Base-by-base conservation (phyloP, 2,888 invertebrate genomes). In the Chouioia cunea region DNA sequence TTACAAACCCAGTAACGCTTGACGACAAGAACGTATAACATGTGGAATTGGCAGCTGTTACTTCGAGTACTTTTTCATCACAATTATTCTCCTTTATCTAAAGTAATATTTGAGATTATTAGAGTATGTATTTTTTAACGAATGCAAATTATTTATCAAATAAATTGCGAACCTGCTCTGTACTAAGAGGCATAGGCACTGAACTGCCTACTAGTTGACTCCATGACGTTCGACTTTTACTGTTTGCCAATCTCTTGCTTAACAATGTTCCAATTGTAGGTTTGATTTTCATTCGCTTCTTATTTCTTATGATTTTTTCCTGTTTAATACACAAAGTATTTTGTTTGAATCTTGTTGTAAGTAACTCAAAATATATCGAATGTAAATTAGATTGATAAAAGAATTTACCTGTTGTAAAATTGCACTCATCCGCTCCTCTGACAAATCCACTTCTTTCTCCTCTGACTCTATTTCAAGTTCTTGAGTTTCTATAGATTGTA, bases 11-110 rank as follows among this genome's bases (percentile, higher is more conserved):
- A 47, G 76, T 14, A 56, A 76, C 70, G 57, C 75, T 66, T 8
- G 73, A 64, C 4, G 70, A 65, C 15, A 75, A 77, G 75, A 87
- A 87, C 68, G 77, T 79, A 72, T 86, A 87, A 14, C 77, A 73
- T 18, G 52, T 71, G 12, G 87, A 86, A 75, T 84, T 86, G 16
- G 77, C 73, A 47, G 86, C 77, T 44, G 81, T 81, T 36, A 87
- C 74, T 23, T 78, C 71, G n/a, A 83, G 70, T 23, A 86, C 78
- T 56, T 80, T 77, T 15, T 76, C 75, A 53, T 77, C 80, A 10
- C 80, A 59, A 10, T 79, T 77, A 56, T 75, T 70, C 53, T 77
- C 58, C 14, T 74, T 58, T 27, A 83, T 76, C 83, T 84, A 65
- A 23, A 75, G 73, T 56, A 62, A 72, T 6, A 36, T 36, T 27